Base-by-base conservation (phyloP, 2,113 vertebrate genomes). In the Rhabdomys dilectus region DNA sequence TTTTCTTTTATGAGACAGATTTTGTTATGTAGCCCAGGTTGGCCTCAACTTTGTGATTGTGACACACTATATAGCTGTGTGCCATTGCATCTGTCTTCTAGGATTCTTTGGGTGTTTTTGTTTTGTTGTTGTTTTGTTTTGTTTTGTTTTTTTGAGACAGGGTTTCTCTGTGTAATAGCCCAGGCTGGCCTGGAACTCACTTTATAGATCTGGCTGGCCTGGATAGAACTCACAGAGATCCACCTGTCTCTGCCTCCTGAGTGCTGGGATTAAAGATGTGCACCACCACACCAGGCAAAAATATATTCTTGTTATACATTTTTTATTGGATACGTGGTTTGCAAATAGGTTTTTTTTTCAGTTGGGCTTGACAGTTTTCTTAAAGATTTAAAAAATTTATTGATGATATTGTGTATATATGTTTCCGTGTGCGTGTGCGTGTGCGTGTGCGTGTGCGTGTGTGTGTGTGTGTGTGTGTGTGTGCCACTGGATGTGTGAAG, bases 291-390 rank as follows among this genome's bases (percentile, higher is more conserved):
- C 8, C 19, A 42, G 36, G 21, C 36, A 42, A 60, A 82, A 62
- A 68, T 62, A 24, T 64, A 24, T 89, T 94, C n/a, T 93, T 91
- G 29, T 64, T 90, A 26, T 42, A 48, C 48, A 48, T n/a, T 15
- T 6, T 89, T 92, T 72, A 51, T 84, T 85, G 72, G 39, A 90
- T 77, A 90, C 19, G 58, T 96, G 16, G 82, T 91, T 95, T 62
- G 26, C 39, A 81, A 66, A 48, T 93, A 93, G 48, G 39, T 39
- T 60, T 60, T 36, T 80, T 51, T 78, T 92, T 68, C 31, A 85
- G 11, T 80, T 86, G 64, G 31, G 29, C 51, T 60, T 60, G 36
- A 42, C 56, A 39, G 3, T 60, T 82, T 82, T 82, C 39, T 82
- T 80, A 24, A 24, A 76, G 21, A 31, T 82, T 60, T 39, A 19